These are phyloP conservation scores for Simalia tracyae DNA, from an alignment of 2,797 vertebrate species.

Conservation along the genomic window DNA sequence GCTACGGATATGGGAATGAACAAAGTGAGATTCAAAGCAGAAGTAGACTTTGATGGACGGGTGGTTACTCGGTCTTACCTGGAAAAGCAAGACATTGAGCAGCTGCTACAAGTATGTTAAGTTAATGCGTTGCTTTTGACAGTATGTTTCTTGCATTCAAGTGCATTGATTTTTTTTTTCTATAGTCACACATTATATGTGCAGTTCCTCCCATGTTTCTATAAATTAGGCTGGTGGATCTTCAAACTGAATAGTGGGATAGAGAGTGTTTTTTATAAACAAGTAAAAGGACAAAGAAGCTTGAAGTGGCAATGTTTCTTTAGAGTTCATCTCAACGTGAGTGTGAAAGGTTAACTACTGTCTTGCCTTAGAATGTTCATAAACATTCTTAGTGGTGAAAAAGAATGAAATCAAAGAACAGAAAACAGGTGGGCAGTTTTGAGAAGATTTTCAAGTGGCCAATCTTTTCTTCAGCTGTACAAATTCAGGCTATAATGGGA, in stretches of 20 bases:
- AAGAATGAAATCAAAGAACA: neutral
- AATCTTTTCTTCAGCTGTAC: neutral
- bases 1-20: conserved; percentile 96
- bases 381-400: neutral
- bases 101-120: conserved; percentile 86
- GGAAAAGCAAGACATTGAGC: conserved; percentile 98
- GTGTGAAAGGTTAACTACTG: neutral
- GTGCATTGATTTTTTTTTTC: neutral
- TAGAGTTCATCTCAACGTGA: neutral
- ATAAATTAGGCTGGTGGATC: neutral
- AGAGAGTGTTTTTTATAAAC: neutral
- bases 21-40: conserved; percentile 98
- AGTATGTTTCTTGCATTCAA: conserved; percentile 28
- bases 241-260: neutral
- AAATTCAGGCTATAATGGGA: neutral
- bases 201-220: neutral
- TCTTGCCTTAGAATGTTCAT: neutral
- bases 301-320: neutral
- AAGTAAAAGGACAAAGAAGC: neutral
- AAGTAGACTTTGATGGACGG: conserved; percentile 97
- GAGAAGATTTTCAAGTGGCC: neutral
- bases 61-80: conserved; percentile 97
- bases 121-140: neutral
- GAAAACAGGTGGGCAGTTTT: neutral
- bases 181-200: neutral